Evolutionary conservation across 2,797 vertebrate species (phyloP).

Genomic region (Paratrypauchen microcephalus): DNA sequence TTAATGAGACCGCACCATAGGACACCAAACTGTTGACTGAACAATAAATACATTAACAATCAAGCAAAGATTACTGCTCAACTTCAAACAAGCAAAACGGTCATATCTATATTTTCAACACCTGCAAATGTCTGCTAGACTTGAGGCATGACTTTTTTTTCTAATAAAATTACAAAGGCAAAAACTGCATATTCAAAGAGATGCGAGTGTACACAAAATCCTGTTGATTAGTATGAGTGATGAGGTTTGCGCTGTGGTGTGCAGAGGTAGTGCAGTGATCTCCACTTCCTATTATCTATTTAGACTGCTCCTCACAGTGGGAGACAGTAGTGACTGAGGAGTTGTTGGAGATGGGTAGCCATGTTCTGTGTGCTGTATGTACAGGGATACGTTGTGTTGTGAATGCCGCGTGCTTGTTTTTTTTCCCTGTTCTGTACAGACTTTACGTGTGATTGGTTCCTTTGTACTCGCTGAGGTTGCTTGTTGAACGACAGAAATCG

Average conservation of each 20-base stretch:
- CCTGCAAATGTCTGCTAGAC: slow-evolving; percentile 83
- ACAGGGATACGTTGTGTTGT: slow-evolving; percentile 72
- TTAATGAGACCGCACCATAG: slow-evolving; percentile 69
- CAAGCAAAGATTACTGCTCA: slow-evolving; percentile 64
- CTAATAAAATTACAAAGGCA: slow-evolving; percentile 73
- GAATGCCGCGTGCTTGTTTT: slow-evolving; percentile 78
- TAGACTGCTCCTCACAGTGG: slow-evolving; percentile 32
- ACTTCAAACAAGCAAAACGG: slow-evolving; percentile 46
- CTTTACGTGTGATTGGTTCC: slow-evolving; percentile 72
- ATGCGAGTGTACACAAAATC: slow-evolving; percentile 62
- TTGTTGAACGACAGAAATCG: slow-evolving; percentile 47
- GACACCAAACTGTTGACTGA: slow-evolving; percentile 60
- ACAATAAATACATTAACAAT: slow-evolving; percentile 62
- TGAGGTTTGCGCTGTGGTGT: slow-evolving; percentile 61
- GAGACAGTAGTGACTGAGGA: slow-evolving; percentile 20
- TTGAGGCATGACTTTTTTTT: slow-evolving; percentile 83
- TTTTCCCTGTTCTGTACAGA: slow-evolving; percentile 63
- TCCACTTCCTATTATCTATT: slow-evolving; percentile 47
- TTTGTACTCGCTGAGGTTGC: slow-evolving; percentile 74
- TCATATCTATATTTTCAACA: slow-evolving; percentile 82
- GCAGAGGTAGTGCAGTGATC: slow-evolving; percentile 55
- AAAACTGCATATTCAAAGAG: slow-evolving; percentile 69
- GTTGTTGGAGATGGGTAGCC: slow-evolving; percentile 47
- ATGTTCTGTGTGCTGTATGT: slow-evolving; percentile 71
- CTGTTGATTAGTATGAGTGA: slow-evolving; percentile 63